These are phyloP conservation scores for Phoxinus phoxinus DNA, from an alignment of 2,113 vertebrate genomes.

Conservation along the genomic window DNA sequence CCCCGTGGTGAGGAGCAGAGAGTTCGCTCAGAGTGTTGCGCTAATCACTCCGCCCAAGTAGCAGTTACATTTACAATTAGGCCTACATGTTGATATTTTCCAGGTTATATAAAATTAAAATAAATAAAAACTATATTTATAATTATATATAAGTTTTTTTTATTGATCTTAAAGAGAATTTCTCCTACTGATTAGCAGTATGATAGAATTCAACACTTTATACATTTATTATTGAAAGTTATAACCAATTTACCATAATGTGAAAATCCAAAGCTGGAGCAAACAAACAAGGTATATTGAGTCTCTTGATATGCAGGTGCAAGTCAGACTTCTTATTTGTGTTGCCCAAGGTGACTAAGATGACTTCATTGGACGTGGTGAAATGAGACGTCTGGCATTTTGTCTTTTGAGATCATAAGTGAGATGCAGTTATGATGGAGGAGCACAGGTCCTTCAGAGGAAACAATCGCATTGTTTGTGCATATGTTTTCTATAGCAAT, in stretches of 20 bases:
- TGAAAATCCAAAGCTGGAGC: not conserved
- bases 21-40: too few species aligned
- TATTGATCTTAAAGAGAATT: not conserved
- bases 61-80: too few species aligned
- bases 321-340: not conserved
- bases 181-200: not conserved
- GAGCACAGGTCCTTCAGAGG: not conserved
- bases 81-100: too few species aligned
- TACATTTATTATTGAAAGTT: not conserved
- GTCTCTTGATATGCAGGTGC: not conserved
- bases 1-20: too few species aligned
- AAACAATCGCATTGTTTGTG: not conserved
- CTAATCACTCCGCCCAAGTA: too few species aligned
- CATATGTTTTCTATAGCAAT: not conserved
- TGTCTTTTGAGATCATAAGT: not conserved
- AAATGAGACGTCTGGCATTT: not conserved
- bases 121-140: too few species aligned
- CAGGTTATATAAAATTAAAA: too few species aligned
- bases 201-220: not conserved
- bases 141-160: too few species aligned
- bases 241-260: not conserved
- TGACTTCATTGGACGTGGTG: not conserved
- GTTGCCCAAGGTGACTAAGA: not conserved
- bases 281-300: not conserved
- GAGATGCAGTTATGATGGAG: not conserved